Evolutionary conservation across 1,140 invertebrate genomes (phyloP).

Genomic region (Tetramorium alpestre): DNA sequence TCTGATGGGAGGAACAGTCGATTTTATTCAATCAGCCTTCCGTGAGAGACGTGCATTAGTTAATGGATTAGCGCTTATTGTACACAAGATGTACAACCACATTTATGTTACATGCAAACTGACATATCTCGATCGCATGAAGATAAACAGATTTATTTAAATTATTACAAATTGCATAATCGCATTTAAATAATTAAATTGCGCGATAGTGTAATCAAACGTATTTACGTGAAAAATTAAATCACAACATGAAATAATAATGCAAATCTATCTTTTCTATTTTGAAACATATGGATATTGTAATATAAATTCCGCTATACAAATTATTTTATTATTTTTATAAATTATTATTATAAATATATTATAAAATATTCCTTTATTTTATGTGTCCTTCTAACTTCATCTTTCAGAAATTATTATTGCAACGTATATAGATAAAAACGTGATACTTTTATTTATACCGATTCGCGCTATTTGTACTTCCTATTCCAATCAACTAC

Average conservation of each 20-base stretch:
- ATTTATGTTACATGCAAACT: neutral
- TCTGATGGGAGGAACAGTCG: conserved; percentile 87
- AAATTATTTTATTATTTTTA: neutral
- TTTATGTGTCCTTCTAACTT: neutral
- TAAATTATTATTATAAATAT: too few relatives aligned
- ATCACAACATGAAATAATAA: neutral
- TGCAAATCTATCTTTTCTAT: neutral
- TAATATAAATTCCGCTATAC: neutral
- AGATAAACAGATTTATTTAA: conserved; percentile 24
- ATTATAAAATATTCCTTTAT: neutral
- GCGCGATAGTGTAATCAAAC: neutral
- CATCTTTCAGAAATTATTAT: neutral
- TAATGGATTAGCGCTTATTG: conserved; percentile 36
- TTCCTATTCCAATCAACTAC: neutral
- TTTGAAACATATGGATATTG: neutral
- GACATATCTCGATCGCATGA: neutral
- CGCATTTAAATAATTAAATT: neutral
- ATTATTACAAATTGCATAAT: conserved; percentile 8
- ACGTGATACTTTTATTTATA: neutral
- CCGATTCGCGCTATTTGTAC: neutral
- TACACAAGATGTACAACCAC: conserved; percentile 3
- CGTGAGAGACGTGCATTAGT: conserved; percentile 12
- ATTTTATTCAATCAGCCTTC: conserved; percentile 40
- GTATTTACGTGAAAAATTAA: conserved; percentile 7
- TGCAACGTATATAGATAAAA: neutral